Evolutionary conservation across 1,140 invertebrate genomes (phyloP).

Genomic region (Dreissena rostriformis): DNA sequence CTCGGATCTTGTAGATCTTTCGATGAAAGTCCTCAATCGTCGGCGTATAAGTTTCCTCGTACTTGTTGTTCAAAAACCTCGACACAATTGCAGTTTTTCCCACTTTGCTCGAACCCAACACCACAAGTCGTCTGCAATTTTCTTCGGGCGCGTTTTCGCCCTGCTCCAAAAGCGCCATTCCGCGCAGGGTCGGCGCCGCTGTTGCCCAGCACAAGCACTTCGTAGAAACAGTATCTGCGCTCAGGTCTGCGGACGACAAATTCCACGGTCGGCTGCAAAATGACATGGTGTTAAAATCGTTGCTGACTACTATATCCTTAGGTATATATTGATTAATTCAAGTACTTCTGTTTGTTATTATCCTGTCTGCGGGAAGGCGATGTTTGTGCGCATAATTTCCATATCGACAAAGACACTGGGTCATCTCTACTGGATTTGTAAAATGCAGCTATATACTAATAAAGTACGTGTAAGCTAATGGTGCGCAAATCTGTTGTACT

Average conservation of each 20-base stretch:
- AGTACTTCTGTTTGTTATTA: too few relatives aligned
- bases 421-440: too few relatives aligned
- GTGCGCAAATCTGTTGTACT: too few relatives aligned
- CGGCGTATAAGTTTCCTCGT: slow-evolving; percentile 80
- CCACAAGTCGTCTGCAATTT: slow-evolving; percentile 84
- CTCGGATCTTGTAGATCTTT: slow-evolving; percentile 52
- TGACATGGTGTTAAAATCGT: slow-evolving; percentile 32
- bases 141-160: slow-evolving; percentile 85
- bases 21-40: slow-evolving; percentile 53
- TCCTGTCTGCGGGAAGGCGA: too few relatives aligned
- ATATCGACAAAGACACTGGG: too few relatives aligned
- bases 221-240: not conserved
- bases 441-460: too few relatives aligned
- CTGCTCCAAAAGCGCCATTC: slow-evolving; percentile 72
- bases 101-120: slow-evolving; percentile 86
- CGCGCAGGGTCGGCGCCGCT: not conserved
- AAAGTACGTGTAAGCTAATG: too few relatives aligned
- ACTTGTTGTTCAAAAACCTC: slow-evolving; percentile 89
- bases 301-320: too few relatives aligned
- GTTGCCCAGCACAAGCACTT: slow-evolving; percentile 43
- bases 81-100: slow-evolving; percentile 95
- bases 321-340: too few relatives aligned
- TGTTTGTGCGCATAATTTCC: too few relatives aligned
- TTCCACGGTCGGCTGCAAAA: slow-evolving; percentile 49
- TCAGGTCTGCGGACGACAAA: slow-evolving; percentile 24